Conservation (phyloP, 2,888 invertebrate genomes). For the Deilephila porcellus region DNA sequence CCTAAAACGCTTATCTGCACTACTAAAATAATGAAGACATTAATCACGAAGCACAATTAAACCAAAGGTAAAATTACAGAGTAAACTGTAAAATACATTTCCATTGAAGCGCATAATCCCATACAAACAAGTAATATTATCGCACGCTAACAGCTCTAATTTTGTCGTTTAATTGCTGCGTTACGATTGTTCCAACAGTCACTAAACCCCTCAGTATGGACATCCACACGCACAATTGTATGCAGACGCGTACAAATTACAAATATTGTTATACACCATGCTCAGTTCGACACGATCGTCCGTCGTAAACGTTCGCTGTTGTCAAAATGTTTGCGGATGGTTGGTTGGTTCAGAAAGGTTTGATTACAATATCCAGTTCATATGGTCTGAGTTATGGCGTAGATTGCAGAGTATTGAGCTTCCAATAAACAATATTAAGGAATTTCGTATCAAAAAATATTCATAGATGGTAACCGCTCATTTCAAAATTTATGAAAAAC, state of each 20-base stretch:
- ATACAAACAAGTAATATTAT: conserved; percentile 19
- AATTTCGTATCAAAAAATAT: background rate
- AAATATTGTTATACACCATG: background rate
- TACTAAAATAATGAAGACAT: no score
- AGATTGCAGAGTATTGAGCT: no score
- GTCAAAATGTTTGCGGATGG: no score
- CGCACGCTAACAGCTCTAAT: conserved; percentile 7
- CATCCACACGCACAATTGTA: conserved; percentile 10
- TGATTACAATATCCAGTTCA: no score
- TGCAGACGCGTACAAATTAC: conserved; percentile 8
- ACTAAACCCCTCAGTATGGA: background rate
- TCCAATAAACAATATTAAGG: no score
- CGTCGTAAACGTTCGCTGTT: background rate
- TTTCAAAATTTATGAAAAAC: no score
- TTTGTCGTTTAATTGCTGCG: conserved; percentile 17
- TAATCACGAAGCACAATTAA: no score
- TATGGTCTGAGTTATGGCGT: no score
- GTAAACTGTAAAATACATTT: background rate
- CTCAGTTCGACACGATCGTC: no score
- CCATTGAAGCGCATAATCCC: background rate
- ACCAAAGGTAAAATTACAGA: background rate
- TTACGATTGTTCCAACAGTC: background rate
- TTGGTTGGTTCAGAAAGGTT: no score
- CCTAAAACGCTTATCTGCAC: no score
- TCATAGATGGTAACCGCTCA: no score